phyloP scores from a whole-genome alignment of 2,888 invertebrate genomes.

The Hirudinaria manillensis region DNA sequence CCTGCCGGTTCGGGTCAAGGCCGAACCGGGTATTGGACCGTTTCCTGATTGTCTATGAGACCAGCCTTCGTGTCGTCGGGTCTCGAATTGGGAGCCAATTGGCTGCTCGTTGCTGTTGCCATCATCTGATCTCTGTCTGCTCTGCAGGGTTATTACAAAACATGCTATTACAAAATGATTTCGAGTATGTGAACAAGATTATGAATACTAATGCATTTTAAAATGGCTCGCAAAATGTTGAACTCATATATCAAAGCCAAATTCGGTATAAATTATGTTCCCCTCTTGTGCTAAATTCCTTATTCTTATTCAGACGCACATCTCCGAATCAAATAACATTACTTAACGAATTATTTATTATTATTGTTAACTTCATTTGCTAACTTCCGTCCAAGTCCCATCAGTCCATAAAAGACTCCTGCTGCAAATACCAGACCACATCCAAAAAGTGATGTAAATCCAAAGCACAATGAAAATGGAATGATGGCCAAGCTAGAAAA shows the following conservation, averaged over 20 bases:
- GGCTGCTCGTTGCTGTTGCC: conserved; percentile 30
- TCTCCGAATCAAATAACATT: no score
- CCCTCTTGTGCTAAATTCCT: no score
- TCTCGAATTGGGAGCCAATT: background rate
- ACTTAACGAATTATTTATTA: no score
- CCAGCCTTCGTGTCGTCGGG: conserved; percentile 32
- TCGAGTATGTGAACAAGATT: background rate
- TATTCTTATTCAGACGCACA: no score
- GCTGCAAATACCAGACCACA: conserved; percentile 39
- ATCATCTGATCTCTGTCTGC: conserved; percentile 38
- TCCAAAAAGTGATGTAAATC: conserved; percentile 39
- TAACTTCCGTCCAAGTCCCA: conserved; percentile 42
- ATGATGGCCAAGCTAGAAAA: conserved; percentile 38
- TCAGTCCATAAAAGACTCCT: conserved; percentile 41
- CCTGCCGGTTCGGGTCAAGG: background rate
- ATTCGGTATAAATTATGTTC: no score
- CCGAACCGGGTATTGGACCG: background rate
- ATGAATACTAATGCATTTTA: background rate
- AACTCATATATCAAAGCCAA: no score
- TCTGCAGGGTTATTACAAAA: conserved; percentile 19
- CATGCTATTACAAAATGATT: background rate
- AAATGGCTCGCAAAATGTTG: no score
- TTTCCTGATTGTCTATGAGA: conserved; percentile 36
- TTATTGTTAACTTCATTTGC: conserved; percentile 19
- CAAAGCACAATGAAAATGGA: conserved; percentile 40